Evolutionary conservation across 2,888 invertebrate genomes (phyloP), one percentile per base, ranked within the genome.

Genomic region (Octonoba sinensis): DNA sequence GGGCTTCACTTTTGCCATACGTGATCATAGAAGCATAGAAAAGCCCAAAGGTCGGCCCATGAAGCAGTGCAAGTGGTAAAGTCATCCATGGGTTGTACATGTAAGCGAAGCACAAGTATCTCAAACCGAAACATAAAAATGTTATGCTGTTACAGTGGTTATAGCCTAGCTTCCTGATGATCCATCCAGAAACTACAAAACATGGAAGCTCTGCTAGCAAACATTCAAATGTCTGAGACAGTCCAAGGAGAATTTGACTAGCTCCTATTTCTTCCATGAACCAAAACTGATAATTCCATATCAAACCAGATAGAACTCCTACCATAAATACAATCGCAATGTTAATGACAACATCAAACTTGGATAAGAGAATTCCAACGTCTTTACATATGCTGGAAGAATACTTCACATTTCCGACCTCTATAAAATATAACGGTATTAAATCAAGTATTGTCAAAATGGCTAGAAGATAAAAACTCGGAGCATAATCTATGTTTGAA

Each of bases 11-110:
- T 44, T 79, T 81, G 8, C 62, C 83, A 56, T 72, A 83, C 66
- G 60, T 62, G 1, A 85, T 84, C 83, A 85, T 83, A 3, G 78
- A 70, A 24, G 85, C 92, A 87, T 95, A 96, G 86, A 94, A 94
- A 87, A 96, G 91, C 20, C 96, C 96, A 87, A 95, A 94, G 0
- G 96, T 95, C 20, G 96, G 89, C 0, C 97, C 96, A 88, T 97
- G 95, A 13, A 94, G 89, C 81, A 96, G 88, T 88, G 97, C 97
- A 65, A 97, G 92, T 0, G 95, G 93, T 81, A 97, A 89, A 65
- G 94, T 92, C 90, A 92, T 92, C 88, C 88, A 88, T 0, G 88
- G 86, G 96, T 96, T 96, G 71, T 93, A 89, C 3, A 96, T 96
- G 88, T 96, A 96, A n/a, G 93, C 89, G 27, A 87, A 88, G 47